Conservation (phyloP, 2,888 invertebrate species). For the Anaspis maculata region DNA sequence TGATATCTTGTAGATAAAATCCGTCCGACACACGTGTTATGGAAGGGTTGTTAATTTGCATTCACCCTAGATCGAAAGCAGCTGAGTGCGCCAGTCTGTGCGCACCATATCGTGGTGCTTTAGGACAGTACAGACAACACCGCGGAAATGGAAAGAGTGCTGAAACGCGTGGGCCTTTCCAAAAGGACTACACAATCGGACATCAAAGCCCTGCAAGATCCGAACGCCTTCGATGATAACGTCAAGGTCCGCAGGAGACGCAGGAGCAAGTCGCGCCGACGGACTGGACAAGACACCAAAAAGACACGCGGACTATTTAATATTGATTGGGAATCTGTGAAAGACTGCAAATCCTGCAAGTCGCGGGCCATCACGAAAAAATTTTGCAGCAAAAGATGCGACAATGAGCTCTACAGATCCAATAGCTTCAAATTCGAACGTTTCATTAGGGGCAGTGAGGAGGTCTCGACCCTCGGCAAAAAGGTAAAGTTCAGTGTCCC, state of each 20-base stretch:
- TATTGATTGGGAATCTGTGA: slow-evolving; percentile 49
- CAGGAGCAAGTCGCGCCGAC: slow-evolving; percentile 35
- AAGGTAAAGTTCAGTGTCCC: slow-evolving; percentile 50
- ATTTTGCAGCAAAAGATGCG: slow-evolving; percentile 65
- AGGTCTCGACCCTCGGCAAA: slow-evolving; percentile 48
- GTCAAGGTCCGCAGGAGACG: slow-evolving; percentile 27
- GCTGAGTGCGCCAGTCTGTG: slow-evolving; percentile 31
- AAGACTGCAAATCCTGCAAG: slow-evolving; percentile 48
- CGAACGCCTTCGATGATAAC: slow-evolving; percentile 21
- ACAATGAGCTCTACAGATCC: slow-evolving; percentile 79
- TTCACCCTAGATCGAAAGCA: slow-evolving; percentile 28
- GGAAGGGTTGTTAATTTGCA: slow-evolving; percentile 13
- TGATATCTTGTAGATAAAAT: slow-evolving; percentile 7
- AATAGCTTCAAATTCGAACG: slow-evolving; percentile 84
- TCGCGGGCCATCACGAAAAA: slow-evolving; percentile 58
- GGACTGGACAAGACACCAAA: slow-evolving; percentile 28
- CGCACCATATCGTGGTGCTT: slow-evolving; percentile 21
- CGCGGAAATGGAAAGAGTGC: slow-evolving; percentile 40
- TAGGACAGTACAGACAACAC: slow-evolving; percentile 30
- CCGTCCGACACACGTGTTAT: slow-evolving; percentile 12
- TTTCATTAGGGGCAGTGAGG: slow-evolving; percentile 64
- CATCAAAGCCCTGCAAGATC: slow-evolving; percentile 22
- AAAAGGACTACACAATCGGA: slow-evolving; percentile 36
- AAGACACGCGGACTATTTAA: slow-evolving; percentile 40
- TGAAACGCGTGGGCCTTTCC: slow-evolving; percentile 41